phyloP scores from a whole-genome alignment of 2,797 vertebrate genomes.

The Myiotriccus ornatus region DNA sequence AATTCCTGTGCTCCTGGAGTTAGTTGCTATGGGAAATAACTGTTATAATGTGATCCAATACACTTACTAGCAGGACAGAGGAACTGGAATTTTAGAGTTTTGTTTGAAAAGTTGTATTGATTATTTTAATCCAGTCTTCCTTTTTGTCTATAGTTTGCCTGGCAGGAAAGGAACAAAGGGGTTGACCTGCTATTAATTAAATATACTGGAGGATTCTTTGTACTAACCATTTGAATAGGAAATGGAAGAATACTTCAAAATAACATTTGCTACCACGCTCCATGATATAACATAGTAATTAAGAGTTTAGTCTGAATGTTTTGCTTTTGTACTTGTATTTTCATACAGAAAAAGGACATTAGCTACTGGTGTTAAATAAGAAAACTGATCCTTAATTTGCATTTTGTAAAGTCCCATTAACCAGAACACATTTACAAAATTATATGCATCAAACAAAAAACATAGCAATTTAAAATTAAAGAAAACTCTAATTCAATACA shows the following conservation, averaged over 20 bases:
- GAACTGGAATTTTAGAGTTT: conserved; percentile 38
- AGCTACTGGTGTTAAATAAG: neutral
- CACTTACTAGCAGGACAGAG: conserved; percentile 37
- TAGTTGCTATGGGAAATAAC: conserved; percentile 11
- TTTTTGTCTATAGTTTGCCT: conserved; percentile 26
- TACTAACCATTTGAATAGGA: conserved; percentile 23
- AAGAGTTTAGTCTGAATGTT: neutral
- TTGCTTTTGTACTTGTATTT: conserved; percentile 24
- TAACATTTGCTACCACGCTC: conserved; percentile 25
- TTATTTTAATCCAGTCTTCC: conserved; percentile 63
- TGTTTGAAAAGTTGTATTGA: conserved; percentile 59
- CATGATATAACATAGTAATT: conserved; percentile 44
- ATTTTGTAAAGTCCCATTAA: neutral
- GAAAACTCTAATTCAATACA: neutral
- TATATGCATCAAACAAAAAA: neutral
- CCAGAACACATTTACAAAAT: neutral
- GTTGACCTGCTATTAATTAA: conserved; percentile 55
- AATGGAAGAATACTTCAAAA: conserved; percentile 32
- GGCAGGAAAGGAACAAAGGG: conserved; percentile 1
- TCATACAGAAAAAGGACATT: neutral
- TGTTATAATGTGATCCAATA: conserved; percentile 23
- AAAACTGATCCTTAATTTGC: neutral
- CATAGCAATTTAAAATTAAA: neutral
- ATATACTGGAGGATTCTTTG: conserved; percentile 21
- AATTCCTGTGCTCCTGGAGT: neutral